Evolutionary conservation across 2,888 invertebrate genomes (phyloP), one percentile per base, ranked within the genome.

Genomic region (Caenorhabditis wallacei): DNA sequence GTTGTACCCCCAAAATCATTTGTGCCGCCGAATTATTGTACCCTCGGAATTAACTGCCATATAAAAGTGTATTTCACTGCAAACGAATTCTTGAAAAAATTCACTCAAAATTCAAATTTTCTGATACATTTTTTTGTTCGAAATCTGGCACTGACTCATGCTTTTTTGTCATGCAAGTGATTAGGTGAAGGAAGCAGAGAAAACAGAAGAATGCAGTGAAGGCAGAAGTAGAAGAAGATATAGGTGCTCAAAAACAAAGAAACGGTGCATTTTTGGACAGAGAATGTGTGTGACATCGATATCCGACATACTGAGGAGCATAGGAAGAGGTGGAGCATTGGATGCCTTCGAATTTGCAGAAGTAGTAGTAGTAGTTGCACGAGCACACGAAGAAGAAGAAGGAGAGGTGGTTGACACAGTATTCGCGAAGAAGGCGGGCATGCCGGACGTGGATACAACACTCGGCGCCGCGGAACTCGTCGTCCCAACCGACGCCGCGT

Each of bases 231-330:
- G 53, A 54, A 57, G 57, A 56, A 43, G 43, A 51, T 30, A 35
- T 10, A 24, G 59, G 48, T 37, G 66, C 26, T 10, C 10, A 40
- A 11, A 40, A 68, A 57, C 57, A 68, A 59, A 35, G 37, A 30
- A 20, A 56, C 40, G 46, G 46, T 35, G 66, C 37, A 61, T 48
- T 43, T 53, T 51, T n/a, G n/a, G n/a, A n/a, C n/a, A n/a, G n/a
- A n/a, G 59, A 74, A 35, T 30, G 64, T 22, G 54, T 54, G 18
- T 48, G 18, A 53, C 37, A 26, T 74, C 30, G 74, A 64, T 43
- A 37, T 57, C 66, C 56, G 80, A 82, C 82, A 78, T 81, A 81
- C 81, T 68, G 74, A 80, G 71, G 68, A 81, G 80, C 37, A 75
- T 48, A 74, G 80, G 61, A 81, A 68, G 68, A 53, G 80, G 57